These are phyloP conservation scores for Tortricodes alternella DNA, from an alignment of 2,888 invertebrate genomes.

Conservation along the genomic window DNA sequence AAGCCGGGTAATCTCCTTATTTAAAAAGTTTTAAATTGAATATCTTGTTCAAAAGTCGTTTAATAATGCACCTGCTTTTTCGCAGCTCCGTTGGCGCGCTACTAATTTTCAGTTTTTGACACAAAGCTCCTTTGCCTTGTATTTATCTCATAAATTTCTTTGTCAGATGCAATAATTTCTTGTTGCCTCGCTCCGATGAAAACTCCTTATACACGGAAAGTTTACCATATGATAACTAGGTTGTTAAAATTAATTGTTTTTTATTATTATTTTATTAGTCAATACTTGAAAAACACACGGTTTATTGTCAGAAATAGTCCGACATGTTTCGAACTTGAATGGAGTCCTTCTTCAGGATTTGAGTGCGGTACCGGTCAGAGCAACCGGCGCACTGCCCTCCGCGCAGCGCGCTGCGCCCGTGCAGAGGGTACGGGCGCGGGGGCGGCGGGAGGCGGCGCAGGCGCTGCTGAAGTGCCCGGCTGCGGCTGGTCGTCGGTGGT, in stretches of 20 bases:
- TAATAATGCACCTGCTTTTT: slow-evolving; percentile 30
- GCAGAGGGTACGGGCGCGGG: too few species aligned
- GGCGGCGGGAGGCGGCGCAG: too few species aligned
- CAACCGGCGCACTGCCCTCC: too few species aligned
- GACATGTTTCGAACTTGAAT: too few species aligned
- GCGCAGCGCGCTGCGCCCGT: too few species aligned
- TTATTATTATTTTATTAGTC: too few species aligned
- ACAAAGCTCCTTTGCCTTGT: slow-evolving; percentile 22
- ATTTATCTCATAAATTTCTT: slow-evolving; percentile 30
- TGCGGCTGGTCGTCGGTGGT: too few species aligned
- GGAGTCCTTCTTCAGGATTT: too few species aligned
- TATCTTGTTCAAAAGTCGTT: slow-evolving; percentile 30
- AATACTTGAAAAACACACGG: too few species aligned
- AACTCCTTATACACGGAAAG: slow-evolving; percentile 9
- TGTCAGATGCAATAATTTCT: slow-evolving; percentile 27
- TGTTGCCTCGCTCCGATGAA: slow-evolving; percentile 16
- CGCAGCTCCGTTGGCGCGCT: slow-evolving; percentile 16
- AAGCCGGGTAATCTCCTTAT: slow-evolving; percentile 28
- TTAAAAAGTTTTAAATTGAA: slow-evolving; percentile 29
- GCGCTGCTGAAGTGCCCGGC: too few species aligned
- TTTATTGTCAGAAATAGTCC: too few species aligned
- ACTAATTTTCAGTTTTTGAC: slow-evolving; percentile 31
- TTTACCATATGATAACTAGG: neutral
- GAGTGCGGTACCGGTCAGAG: too few species aligned
- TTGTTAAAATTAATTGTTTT: neutral